A percentile compares a stretch with the other conserved stretches of the same genome.
Conservation (phyloP, 30 jellyfish, hydroid and myxozoan species). For the Aurelia coerulea region DNA sequence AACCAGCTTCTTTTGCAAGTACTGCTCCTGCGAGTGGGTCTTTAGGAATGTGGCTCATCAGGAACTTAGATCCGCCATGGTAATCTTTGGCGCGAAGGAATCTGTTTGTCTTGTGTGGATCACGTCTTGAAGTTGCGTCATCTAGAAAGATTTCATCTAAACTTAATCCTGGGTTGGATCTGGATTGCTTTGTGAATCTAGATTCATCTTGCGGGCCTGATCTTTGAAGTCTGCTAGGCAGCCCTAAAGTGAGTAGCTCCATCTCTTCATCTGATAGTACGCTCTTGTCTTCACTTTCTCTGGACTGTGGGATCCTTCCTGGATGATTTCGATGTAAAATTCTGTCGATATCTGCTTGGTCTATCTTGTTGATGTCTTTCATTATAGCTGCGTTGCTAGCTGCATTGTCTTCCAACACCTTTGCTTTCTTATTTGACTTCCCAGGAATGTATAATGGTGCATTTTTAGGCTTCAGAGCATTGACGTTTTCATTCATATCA, state of each 20-base stretch:
- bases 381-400: too few relatives aligned
- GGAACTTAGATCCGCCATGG: background rate
- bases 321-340: background rate
- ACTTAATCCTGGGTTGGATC: background rate
- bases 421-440: background rate
- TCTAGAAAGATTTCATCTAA: background rate
- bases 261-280: background rate
- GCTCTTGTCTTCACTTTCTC: background rate
- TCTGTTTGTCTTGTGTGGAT: background rate
- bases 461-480: background rate
- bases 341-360: background rate
- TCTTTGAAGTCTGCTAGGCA: background rate
- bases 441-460: background rate
- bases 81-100: background rate
- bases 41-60: background rate
- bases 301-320: background rate
- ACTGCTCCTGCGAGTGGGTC: background rate
- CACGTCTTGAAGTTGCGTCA: background rate
- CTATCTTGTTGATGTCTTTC: background rate
- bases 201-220: background rate
- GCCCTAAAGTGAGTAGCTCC: background rate
- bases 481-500: background rate
- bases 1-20: conserved; percentile 1
- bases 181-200: background rate
- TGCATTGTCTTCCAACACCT: too few relatives aligned